These are phyloP conservation scores for Eudyptes chrysolophus DNA, from an alignment of 2,113 vertebrate species.

Conservation along the genomic window DNA sequence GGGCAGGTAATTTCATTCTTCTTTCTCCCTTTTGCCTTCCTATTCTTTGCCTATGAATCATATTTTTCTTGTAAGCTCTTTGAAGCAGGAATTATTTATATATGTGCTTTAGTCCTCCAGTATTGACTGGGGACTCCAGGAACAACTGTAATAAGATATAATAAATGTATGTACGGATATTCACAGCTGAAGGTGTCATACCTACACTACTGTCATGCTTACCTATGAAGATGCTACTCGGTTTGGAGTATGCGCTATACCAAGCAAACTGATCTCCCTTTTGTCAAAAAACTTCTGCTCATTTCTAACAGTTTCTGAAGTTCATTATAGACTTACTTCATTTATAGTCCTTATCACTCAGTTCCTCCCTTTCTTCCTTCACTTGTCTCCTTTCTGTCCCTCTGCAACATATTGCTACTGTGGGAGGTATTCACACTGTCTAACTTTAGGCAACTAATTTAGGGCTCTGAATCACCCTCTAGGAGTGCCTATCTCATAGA, in stretches of 20 bases:
- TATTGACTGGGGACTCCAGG: not conserved
- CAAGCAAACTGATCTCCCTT: not conserved
- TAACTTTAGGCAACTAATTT: conserved; percentile 66
- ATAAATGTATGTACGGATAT: not conserved
- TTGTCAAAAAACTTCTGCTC: not conserved
- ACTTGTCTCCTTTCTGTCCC: conserved; percentile 34
- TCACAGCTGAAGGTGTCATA: not conserved
- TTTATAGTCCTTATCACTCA: not conserved
- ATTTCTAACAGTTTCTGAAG: not conserved
- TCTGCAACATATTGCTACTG: conserved; percentile 58
- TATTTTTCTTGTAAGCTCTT: not conserved
- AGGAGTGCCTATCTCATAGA: conserved; percentile 13
- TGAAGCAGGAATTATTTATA: not conserved
- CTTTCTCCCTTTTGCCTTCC: not conserved
- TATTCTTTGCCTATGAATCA: not conserved
- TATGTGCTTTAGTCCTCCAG: not conserved
- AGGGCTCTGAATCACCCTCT: conserved; percentile 55
- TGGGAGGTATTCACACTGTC: conserved; percentile 64
- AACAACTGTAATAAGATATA: not conserved
- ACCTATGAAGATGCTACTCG: not conserved
- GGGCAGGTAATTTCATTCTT: not conserved
- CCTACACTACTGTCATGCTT: not conserved
- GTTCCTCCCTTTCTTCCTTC: conserved; percentile 11
- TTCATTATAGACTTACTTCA: not conserved
- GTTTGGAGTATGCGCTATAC: not conserved